Evolutionary conservation across 2,888 invertebrate species (phyloP), one percentile per base, ranked within the genome.

Genomic region (Acrocyrtus sp.): DNA sequence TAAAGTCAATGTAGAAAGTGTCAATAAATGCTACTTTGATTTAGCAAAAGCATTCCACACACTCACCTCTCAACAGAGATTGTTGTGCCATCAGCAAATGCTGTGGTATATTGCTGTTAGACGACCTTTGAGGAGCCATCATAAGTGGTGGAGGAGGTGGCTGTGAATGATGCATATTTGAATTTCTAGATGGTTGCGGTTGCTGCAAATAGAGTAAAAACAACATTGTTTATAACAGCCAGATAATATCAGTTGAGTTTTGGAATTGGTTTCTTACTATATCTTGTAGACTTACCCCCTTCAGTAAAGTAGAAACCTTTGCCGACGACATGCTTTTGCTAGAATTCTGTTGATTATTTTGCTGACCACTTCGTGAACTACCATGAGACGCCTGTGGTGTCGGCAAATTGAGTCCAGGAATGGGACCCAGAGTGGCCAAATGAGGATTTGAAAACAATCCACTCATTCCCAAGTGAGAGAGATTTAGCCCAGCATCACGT

Each of bases 91-190:
- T 84, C 21, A 86, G 84, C 24, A 78, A 84, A 86, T 86, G 77
- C 84, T 85, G 41, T 85, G 85, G 70, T 85, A 86, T 83, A 85
- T 84, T 57, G 3, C 85, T 85, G 29, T 86, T 84, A 67, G 84
- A 83, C 26, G 85, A 84, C 47, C 86, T 57, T 34, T 86, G 85
- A 4, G 87, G 87, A 29, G 88, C 87, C 82, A 86, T 84, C 78
- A 87, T 83, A 74, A 87, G 85, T 50, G 87, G 84, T 3, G 89
- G 88, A 22, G 87, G 85, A 63, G 86, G 86, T 74, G 86, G 86
- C 74, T 87, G 84, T 81, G 86, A 84, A 79, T 85, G 77, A 75
- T 78, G 79, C 60, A 72, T 65, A 58, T 76, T 75, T 5, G 80
- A 82, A 82, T 84, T 80, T 58, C 85, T 86, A 69, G 87, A 82